Conservation (phyloP, 2,888 invertebrate species). For the Noctua janthe region DNA sequence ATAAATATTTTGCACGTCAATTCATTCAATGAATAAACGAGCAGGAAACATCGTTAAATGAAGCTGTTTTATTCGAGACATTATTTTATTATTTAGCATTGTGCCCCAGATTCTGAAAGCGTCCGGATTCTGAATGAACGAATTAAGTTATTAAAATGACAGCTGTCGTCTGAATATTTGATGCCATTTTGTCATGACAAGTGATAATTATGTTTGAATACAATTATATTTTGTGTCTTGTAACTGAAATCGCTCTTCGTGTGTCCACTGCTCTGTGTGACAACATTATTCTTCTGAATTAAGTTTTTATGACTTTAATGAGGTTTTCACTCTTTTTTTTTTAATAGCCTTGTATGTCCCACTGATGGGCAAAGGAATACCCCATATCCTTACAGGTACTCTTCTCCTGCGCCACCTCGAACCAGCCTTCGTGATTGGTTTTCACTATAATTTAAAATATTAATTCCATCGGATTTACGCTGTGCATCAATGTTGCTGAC, state of each 20-base stretch:
- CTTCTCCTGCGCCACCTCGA: too few relatives aligned
- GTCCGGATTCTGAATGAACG: background rate
- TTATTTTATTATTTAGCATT: conserved; percentile 8
- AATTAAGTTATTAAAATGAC: background rate
- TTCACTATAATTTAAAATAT: background rate
- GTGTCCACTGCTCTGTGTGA: background rate
- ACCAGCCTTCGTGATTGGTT: too few relatives aligned
- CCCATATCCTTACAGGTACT: too few relatives aligned
- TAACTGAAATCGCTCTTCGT: too few relatives aligned
- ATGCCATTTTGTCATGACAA: background rate
- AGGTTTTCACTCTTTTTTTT: too few relatives aligned
- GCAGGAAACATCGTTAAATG: background rate
- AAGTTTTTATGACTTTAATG: background rate
- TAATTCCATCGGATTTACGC: too few relatives aligned
- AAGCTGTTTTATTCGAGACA: background rate
- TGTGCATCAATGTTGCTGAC: too few relatives aligned
- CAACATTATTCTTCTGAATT: background rate
- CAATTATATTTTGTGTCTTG: too few relatives aligned
- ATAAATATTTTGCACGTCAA: background rate
- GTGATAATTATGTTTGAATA: background rate
- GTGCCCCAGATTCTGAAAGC: background rate
- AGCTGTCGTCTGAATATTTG: background rate
- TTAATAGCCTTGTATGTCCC: too few relatives aligned
- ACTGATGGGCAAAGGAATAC: too few relatives aligned
- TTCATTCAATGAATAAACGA: conserved; percentile 1